These are phyloP conservation scores for Plestiodon gilberti DNA, from an alignment of 2,113 vertebrate species.

Conservation along the genomic window DNA sequence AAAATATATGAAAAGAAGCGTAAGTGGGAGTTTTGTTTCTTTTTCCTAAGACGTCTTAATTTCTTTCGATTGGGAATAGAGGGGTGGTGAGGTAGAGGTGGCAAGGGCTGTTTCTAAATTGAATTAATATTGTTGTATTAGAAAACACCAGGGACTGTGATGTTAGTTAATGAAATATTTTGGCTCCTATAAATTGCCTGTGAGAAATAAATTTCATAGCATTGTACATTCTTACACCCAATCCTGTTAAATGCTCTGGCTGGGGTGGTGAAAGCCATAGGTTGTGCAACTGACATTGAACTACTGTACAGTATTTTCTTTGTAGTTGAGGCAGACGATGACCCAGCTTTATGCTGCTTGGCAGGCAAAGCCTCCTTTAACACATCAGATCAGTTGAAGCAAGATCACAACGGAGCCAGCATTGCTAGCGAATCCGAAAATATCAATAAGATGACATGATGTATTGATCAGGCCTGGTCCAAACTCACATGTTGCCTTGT, in stretches of 20 bases:
- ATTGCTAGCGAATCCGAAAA: background rate
- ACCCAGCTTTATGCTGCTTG: background rate
- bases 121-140: background rate
- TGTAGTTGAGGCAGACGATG: background rate
- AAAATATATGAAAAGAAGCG: conserved; percentile 86
- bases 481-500: no score
- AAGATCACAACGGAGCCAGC: background rate
- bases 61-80: conserved; percentile 1
- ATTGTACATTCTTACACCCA: background rate
- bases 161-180: background rate
- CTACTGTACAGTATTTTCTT: background rate
- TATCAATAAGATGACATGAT: background rate
- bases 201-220: background rate
- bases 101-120: background rate
- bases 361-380: background rate
- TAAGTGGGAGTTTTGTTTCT: conserved; percentile 69
- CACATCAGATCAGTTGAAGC: background rate
- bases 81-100: background rate
- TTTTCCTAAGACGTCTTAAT: background rate
- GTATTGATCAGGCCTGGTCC: no score
- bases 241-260: background rate
- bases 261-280: background rate
- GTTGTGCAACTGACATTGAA: background rate
- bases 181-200: background rate
- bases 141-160: background rate